Evolutionary conservation across 1,140 invertebrate species (phyloP), one percentile per base, ranked within the genome.

Genomic region (Streblospio benedicti): DNA sequence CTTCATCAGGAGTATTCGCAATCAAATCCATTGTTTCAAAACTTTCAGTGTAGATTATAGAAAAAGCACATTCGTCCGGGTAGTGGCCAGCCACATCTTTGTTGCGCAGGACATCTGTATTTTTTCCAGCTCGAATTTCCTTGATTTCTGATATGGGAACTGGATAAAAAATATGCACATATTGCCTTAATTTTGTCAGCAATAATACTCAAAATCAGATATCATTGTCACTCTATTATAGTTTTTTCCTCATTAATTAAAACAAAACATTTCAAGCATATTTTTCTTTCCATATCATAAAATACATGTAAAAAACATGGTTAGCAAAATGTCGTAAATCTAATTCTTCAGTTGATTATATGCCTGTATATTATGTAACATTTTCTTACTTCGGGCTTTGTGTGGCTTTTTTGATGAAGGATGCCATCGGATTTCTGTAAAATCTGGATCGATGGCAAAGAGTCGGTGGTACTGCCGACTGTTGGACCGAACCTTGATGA

Each of bases 391-490:
- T 73, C 78, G 73, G 3, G 84, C 84, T 74, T 85, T 85, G 57
- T 82, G 80, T 18, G 82, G 79, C 66, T 85, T 85, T 69, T 85
- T 85, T 44, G 82, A 82, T 0, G 83, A 84, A 16, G 84, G 84
- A 33, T 82, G 79, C 84, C 84, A 85, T 49, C 82, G 71, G n/a
- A 85, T 79, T 60, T 81, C 80, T 4, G 79, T 80, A 50, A 84
- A 70, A 65, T 85, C 83, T 49, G 80, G 75, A 59, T 82, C 79
- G 9, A 85, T 70, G 23, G 79, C 75, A 70, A 84, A 85, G 63
- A 81, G 80, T 9, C 84, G 75, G 51, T 83, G 80, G 65, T 85
- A 85, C 63, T 84, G 84, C 3, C 84, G 72, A 54, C 81, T 79
- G 72, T 83, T 85, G 30, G 82, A 79, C 30, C 83, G 73, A 0